Evolutionary conservation across 2,113 vertebrate genomes (phyloP), one percentile per base, ranked within the genome.

Genomic region (Corythoichthys haematopterus): DNA sequence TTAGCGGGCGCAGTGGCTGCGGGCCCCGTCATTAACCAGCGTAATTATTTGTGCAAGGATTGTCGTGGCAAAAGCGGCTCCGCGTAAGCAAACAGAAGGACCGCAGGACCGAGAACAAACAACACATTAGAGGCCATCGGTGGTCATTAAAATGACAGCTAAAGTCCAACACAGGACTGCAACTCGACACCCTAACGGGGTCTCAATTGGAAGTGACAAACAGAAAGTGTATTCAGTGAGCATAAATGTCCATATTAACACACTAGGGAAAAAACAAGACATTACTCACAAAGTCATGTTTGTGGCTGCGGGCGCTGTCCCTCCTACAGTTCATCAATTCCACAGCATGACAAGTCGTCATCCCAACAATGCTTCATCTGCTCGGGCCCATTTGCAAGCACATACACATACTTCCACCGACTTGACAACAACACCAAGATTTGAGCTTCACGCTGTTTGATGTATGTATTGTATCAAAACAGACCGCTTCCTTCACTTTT

Each of bases 261-360:
- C 37, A 63, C 3, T 4, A 33, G 45, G 20, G 60, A 33, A 38
- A 40, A 60, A 51, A 67, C 74, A 77, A 68, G 67, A 78, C 63
- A 80, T 84, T 72, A 79, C 66, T 77, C 74, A 76, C 68, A 70
- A 76, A 66, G 80, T 80, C 65, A 69, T 69, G 65, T 60, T 47
- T 63, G 10, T 70, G 36, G 51, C 43, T 60, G 77, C 68, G 45
- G 67, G 74, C 56, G 66, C 93, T 93, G 94, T 95, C 93, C 94
- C 93, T 93, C 93, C 92, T 93, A 97, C 95, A 97, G 95, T 95
- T 98, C 96, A 99, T 99, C 96, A 98, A 96, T 95, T 95, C 96
- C 97, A 91, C 97, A 99, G 97, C 95, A 94, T 93, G 96, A 90
- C 88, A 78, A 76, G 75, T 68, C 78, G 77, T 90, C 85, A 91